Evolutionary conservation across 2,888 invertebrate genomes (phyloP).

Genomic region (Andrena dorsata): DNA sequence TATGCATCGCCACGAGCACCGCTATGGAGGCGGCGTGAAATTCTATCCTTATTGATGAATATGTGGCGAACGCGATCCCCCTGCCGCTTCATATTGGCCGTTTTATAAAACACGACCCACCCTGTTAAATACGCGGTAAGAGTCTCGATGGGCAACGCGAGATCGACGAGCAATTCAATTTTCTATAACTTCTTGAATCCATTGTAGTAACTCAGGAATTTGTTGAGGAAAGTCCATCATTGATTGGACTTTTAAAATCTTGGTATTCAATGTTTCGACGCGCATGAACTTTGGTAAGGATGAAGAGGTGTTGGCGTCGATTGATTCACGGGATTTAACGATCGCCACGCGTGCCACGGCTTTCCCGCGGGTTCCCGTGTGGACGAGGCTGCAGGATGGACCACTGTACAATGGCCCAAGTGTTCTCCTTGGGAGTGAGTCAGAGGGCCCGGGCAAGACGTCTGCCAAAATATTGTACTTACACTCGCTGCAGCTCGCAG

Average conservation of each 20-base stretch:
- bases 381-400: conserved; percentile 67
- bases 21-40: conserved; percentile 23
- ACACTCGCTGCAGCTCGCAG: conserved; percentile 23
- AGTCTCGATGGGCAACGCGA: too few species aligned
- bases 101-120: background rate
- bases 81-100: conserved; percentile 3
- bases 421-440: conserved; percentile 71
- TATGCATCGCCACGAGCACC: background rate
- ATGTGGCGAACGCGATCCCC: conserved; percentile 22
- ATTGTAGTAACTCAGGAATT: background rate
- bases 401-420: conserved; percentile 66
- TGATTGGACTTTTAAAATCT: background rate
- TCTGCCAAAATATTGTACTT: conserved; percentile 75
- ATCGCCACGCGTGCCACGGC: conserved; percentile 12
- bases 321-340: conserved; percentile 65
- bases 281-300: conserved; percentile 5
- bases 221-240: background rate
- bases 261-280: background rate
- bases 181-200: background rate
- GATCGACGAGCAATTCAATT: too few species aligned
- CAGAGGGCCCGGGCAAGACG: conserved; percentile 55
- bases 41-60: conserved; percentile 46
- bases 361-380: conserved; percentile 33
- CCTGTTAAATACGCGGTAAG: background rate
- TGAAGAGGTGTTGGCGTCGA: conserved; percentile 56